Base-by-base conservation (phyloP, 2,888 invertebrate species). In the Apoderus coryli region DNA sequence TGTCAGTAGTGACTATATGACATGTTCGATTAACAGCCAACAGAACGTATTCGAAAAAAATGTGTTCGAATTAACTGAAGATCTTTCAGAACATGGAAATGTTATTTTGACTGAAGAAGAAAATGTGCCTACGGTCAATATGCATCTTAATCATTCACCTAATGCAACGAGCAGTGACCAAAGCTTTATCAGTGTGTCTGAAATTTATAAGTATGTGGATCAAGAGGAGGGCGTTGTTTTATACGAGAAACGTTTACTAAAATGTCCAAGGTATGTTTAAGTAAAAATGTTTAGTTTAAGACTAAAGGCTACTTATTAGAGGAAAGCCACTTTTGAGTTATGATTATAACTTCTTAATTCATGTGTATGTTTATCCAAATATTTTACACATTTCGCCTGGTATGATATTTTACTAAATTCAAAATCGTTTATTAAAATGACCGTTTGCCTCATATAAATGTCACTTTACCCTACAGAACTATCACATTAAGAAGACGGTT, bases 151-250 rank as follows among this genome's bases (percentile, higher is more conserved):
- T 12, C 24, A 16, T 7, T 28, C 33, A 16, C 14, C 29, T 5
- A 33, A 31, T 7, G 34, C 34, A 5, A 27, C 16, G 11, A 30
- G 26, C 27, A 35, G 31, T 19, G 44, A 47, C 29, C 6, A 38
- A 23, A 61, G 69, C 24, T 56, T 69, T 31, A 63, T 69, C 0
- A 70, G 63, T 41, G 63, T 79, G 27, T 66, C 74, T 2, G 80
- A 82, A 45, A 72, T 80, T 37, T 82, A 80, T 46, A 75, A 72
- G 29, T 80, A 82, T 47, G 69, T 73, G 14, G 82, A 84, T 48
- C 60, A 63, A 32, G 72, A 78, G 26, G 69, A 79, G 43, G 71
- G 75, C 26, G 63, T 84, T 1, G 66, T 72, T 3, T 64, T 84
- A 25, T 67, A 73, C 40, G 82, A 79, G 53, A 70, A 65, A 43